Percentiles rank a stretch among this genome's conserved stretches.
Conservation (phyloP, 2,888 invertebrate genomes). For the Amiota mariae region DNA sequence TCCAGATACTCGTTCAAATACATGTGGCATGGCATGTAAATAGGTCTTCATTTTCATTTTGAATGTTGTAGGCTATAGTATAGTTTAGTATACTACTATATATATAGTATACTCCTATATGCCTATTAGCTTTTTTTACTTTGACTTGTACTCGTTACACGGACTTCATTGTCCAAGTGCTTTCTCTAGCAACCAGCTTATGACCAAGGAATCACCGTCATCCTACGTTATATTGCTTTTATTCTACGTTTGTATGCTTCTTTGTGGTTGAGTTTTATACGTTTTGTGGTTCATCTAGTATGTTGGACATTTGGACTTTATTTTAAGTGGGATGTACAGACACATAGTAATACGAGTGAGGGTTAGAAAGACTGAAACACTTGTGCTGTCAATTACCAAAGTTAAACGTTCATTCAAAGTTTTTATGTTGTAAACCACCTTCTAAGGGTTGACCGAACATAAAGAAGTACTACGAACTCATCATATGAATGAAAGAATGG, state of each 20-base stretch:
- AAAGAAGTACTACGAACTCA: not conserved
- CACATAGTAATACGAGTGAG: not conserved
- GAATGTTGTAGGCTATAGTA: too few species aligned
- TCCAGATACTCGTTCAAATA: too few species aligned
- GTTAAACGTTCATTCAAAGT: conserved; percentile 8
- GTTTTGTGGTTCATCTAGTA: conserved; percentile 47
- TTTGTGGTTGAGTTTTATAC: conserved; percentile 61
- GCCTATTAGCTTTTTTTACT: conserved; percentile 21
- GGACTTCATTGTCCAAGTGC: conserved; percentile 49
- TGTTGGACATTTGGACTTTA: conserved; percentile 53
- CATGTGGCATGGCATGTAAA: too few species aligned
- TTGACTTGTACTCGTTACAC: conserved; percentile 39
- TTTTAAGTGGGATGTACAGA: conserved; percentile 37
- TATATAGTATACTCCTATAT: not conserved
- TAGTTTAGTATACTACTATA: too few species aligned
- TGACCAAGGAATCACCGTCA: conserved; percentile 46
- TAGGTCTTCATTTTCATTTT: too few species aligned
- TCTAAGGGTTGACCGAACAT: conserved; percentile 13
- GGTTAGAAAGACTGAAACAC: conserved; percentile 38
- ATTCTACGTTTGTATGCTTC: conserved; percentile 37
- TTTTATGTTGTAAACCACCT: too few species aligned
- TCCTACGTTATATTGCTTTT: conserved; percentile 36
- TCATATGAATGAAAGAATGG: conserved; percentile 54
- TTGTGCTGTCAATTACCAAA: conserved; percentile 57
- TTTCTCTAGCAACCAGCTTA: conserved; percentile 45